Evolutionary conservation across 2,113 vertebrate species (phyloP).

Genomic region (Benitochromis conjunctus): DNA sequence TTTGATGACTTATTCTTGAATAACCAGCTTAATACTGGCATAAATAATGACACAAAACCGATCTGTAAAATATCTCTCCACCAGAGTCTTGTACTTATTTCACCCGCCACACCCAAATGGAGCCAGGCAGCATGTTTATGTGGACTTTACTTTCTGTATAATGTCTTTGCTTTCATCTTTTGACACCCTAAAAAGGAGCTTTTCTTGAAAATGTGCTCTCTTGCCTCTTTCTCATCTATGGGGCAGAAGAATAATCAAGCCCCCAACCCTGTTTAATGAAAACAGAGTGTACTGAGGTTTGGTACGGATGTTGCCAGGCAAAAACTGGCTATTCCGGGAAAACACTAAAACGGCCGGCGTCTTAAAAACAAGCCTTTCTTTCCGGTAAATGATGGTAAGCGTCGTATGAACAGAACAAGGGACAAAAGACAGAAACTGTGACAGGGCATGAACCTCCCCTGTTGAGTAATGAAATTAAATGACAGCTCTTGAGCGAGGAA

Average conservation of each 20-base stretch:
- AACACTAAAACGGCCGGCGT: not conserved
- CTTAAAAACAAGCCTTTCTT: constrained; percentile 23
- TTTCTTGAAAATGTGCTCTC: not conserved
- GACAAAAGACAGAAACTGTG: constrained; percentile 51
- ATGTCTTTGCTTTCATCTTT: constrained; percentile 33
- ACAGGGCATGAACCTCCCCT: constrained; percentile 61
- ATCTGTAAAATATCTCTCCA: constrained; percentile 3
- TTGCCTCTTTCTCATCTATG: constrained; percentile 4
- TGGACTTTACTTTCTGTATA: not conserved
- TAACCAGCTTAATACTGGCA: not conserved
- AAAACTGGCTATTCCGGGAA: constrained; percentile 20
- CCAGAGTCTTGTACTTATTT: not conserved
- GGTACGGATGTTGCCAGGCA: constrained; percentile 3
- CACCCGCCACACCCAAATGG: not conserved
- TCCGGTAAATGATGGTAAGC: not conserved
- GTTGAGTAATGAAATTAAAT: constrained; percentile 77
- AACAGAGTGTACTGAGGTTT: not conserved
- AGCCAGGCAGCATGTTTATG: not conserved
- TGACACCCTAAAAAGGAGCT: not conserved
- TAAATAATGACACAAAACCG: constrained; percentile 6
- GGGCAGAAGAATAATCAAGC: not conserved
- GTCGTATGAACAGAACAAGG: constrained; percentile 11
- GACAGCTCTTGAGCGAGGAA: constrained; percentile 66
- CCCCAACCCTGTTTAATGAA: not conserved
- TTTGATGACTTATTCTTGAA: constrained; percentile 46